Evolutionary conservation across 1,140 invertebrate species (phyloP), one percentile per base, ranked within the genome.

Genomic region (Anagrus nilaparvatae): DNA sequence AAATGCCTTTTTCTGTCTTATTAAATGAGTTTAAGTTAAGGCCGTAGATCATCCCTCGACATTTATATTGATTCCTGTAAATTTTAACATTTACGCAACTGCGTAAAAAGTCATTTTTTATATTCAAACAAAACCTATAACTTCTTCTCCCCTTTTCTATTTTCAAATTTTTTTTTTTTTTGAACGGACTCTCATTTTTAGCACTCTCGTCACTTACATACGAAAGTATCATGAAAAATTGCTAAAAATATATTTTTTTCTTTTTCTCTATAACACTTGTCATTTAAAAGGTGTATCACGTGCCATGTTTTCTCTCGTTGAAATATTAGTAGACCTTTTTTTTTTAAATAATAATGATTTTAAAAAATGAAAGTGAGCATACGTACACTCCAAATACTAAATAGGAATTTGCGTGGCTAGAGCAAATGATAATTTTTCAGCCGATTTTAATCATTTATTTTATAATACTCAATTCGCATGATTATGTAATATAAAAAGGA

Each of bases 11-110:
- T n/a, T n/a, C 16, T 33, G 45, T 34, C 54, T 62, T 60, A 62
- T 60, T 62, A 62, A 41, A 41, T 33, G 16, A 5, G 8, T 21
- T 7, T 54, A 27, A 28, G 38, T 29, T n/a, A n/a, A n/a, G 38
- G 36, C 51, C 48, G 55, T 63, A 63, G 44, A 59, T 63, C 60
- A 63, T 63, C 50, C 57, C 47, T 52, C 58, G 59, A 63, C 59
- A 59, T 59, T 63, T 61, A n/a, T n/a, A 63, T 63, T 63, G 59
- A 63, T 59, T 61, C 53, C 53, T 52, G n/a, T n/a, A n/a, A n/a
- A n/a, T n/a, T n/a, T n/a, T n/a, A n/a, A n/a, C n/a, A n/a, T 43
- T 46, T 52, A 48, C 54, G 50, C 55, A 48, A 47, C 47, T 53
- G 37, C 46, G 42, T 25, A 30, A n/a, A n/a, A 52, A 35, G 49